Base-by-base conservation (phyloP, 2,888 invertebrate genomes). In the Busseola fusca region DNA sequence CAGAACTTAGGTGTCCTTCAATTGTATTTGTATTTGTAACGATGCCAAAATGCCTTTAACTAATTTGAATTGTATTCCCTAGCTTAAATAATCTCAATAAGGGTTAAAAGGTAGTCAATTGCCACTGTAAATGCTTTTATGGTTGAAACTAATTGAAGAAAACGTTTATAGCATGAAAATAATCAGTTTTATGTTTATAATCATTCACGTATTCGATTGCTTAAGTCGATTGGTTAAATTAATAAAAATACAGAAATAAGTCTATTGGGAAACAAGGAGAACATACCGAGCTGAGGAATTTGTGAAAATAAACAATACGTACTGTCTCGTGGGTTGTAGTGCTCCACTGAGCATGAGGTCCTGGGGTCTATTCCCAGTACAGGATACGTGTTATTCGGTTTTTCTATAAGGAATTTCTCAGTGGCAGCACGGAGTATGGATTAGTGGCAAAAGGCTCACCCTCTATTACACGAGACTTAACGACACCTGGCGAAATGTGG, bases 151-250 rank as follows among this genome's bases (percentile, higher is more conserved):
- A 74, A 74, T 71, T 63, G 56, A 64, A 52, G 34, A 48, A 34
- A 58, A 57, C 42, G 27, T 59, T 71, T 64, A 77, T 25, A 67
- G 42, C 56, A n/a, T 9, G 69, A 72, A 57, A 67, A 63, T 72
- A 70, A 64, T 76, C 57, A 72, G 37, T 68, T 69, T 69, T 69
- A 72, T 64, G 42, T 69, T 66, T 54, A 45, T 48, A 69, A 67
- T 72, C 30, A 25, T 76, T 69, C 58, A 74, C 40, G 59, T 60
- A 59, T 59, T 42, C 30, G 40, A 68, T 68, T 25, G 70, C 50
- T 52, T 34, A 40, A 64, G 67, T 76, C 52, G 52, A 69, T 64
- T 67, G 42, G 50, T 9, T 59, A 62, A 81, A 72, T 58, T 60
- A 40, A 70, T 72, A 67, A 65, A 69, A 50, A 67, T 40, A 56